A percentile compares a stretch with the other conserved stretches of the same genome.
phyloP scores from a whole-genome alignment of 2,888 invertebrate genomes.

The Agonopterix arenella region DNA sequence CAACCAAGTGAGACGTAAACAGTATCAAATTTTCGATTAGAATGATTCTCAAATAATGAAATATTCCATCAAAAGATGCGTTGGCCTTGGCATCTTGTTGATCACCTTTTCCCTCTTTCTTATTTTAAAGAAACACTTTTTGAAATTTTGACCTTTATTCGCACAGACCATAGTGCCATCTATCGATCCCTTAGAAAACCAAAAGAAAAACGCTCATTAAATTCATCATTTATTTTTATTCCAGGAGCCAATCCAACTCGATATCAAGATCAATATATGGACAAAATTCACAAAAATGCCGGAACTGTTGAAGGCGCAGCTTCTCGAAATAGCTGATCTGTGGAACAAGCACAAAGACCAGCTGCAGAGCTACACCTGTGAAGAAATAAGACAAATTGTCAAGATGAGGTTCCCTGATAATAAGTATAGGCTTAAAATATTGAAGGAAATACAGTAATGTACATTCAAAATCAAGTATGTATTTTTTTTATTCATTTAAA shows the following conservation, averaged over 20 bases:
- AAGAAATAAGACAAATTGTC: conserved; percentile 61
- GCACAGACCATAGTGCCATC: no score
- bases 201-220: no score
- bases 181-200: no score
- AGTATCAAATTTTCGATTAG: no score
- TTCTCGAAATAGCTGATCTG: conserved; percentile 49
- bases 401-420: conserved; percentile 66
- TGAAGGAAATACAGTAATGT: conserved; percentile 63
- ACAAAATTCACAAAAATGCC: conserved; percentile 53
- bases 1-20: no score
- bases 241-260: conserved; percentile 46
- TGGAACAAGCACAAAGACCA: conserved; percentile 43
- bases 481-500: neutral
- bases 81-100: no score
- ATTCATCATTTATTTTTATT: conserved; percentile 7
- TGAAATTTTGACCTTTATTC: no score
- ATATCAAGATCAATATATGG: conserved; percentile 51
- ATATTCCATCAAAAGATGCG: no score
- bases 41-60: no score
- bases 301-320: conserved; percentile 48
- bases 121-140: no score
- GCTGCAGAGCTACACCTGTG: conserved; percentile 45
- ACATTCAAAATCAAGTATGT: neutral
- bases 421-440: conserved; percentile 54
- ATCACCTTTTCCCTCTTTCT: no score